Evolutionary conservation across 1,140 invertebrate genomes (phyloP), one percentile per base, ranked within the genome.

Genomic region (Manduca sexta): DNA sequence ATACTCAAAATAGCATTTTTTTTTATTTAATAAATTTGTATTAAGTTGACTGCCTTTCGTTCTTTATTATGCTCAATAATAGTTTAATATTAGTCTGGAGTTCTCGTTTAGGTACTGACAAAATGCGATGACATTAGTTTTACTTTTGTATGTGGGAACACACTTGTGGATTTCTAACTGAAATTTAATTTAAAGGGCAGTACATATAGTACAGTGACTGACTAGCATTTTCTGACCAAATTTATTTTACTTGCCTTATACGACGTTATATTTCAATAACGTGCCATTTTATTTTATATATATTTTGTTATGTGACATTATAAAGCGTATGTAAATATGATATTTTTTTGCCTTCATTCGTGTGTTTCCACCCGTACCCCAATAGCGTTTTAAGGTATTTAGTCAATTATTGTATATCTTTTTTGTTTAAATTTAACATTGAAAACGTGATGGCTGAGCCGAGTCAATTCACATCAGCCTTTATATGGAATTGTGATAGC

Each of bases 331-430:
- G 21, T 26, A 26, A 26, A 26, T 26, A 26, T 26, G 4, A 8
- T 26, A 5, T 26, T 2, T 3, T 26, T 26, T 26, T 8, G 21
- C 8, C 21, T 26, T 14, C 40, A 40, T 42, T 21, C 43, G 31
- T 55, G 39, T 56, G 47, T 42, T 39, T n/a, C 14, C 49, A 48
- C 43, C 41, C 18, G 10, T 69, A 64, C 69, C 73, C 58, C 41
- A 46, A 53, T 76, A 80, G 70, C 70, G 60, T 58, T 74, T 77
- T 75, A 79, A 82, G 74, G 62, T 84, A 81, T 84, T 78, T 82
- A 84, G 81, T 83, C 81, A 83, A 84, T 81, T 84, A 84, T 77
- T 77, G 65, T 81, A 74, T 77, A 77, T 70, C 64, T 80, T 77
- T 66, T 52, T 73, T 35, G 13, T 45, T 70, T 76, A 54, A 56